Evolutionary conservation across 2,113 vertebrate species (phyloP).

Genomic region (Chloropsis cyanopogon): DNA sequence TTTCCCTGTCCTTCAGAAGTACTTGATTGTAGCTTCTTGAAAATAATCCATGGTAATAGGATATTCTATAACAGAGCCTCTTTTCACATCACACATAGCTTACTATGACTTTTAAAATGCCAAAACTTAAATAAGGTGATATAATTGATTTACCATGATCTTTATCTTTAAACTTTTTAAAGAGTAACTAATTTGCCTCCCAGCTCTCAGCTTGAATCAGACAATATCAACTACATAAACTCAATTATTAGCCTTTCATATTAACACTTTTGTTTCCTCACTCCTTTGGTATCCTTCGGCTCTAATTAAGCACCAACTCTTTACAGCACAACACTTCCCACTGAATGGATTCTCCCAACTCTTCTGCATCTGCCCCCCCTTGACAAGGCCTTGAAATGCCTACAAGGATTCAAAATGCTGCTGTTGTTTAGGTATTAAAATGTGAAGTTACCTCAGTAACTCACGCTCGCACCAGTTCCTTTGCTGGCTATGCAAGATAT

Average conservation of each 20-base stretch:
- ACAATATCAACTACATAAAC: background rate
- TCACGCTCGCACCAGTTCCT: background rate
- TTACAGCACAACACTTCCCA: background rate
- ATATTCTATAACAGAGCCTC: background rate
- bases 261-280: background rate
- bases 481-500: conserved; percentile 3
- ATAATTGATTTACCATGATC: background rate
- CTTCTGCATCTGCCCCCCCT: background rate
- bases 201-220: background rate
- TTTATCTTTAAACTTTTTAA: background rate
- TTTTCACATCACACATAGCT: background rate
- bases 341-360: background rate
- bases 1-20: background rate
- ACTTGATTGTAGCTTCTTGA: background rate
- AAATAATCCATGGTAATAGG: background rate
- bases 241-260: background rate
- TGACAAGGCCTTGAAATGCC: background rate
- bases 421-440: conserved; percentile 15
- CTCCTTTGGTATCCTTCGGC: background rate
- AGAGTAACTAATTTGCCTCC: background rate
- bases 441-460: conserved; percentile 12
- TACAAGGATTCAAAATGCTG: background rate
- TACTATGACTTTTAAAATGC: background rate
- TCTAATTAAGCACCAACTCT: background rate
- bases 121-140: background rate